Evolutionary conservation across 23 tunicate genomes (phyloP), one percentile per base, ranked within the genome.

Genomic region (Trididemnum miniatum): DNA sequence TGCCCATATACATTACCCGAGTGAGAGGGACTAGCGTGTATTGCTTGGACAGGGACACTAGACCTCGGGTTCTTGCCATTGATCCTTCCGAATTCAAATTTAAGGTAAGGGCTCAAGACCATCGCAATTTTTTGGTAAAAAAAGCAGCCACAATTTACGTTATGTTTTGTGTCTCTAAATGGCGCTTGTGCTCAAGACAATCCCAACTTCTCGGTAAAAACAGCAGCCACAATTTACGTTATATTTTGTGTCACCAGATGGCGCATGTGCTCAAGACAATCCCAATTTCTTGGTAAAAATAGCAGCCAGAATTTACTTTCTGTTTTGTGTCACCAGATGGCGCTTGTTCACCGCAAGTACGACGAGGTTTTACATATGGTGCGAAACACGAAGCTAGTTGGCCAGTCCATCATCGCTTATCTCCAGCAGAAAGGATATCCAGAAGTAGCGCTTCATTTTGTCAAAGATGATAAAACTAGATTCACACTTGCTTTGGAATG

Each of bases 361-460:
- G 96, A 86, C 75, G 99, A 95, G 71, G 99, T 95, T 25, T 76
- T 95, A 0, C 89, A 95, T 83, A 95, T 95, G 99, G 99, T 95
- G 37, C 80, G 99, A 22, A 90, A 90, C 82, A 95, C 96, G 28
- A 95, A 95, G 49, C 87, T 95, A 67, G 99, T 95, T 39, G 99
- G 99, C 2, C 99, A 95, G 39, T 95, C 99, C 37, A 95, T 95
- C 89, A 95, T 95, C 64, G 99, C 99, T 49, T 95, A 95, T 80
- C 65, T 95, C 83, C 95, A 95, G 83, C 96, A 95, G 65, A 95
- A 95, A 79, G 99, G 99, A n/a, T 95, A 95, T 52, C 99, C 99
- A 15, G 99, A 95, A 86, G 99, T 95, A 0, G 99, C 99, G 0
- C 52, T 95, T 72, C 99, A 95, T 59, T 95, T 95, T 38, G 99